phyloP scores from a whole-genome alignment of 2,797 vertebrate species.

The Carduelis carduelis region DNA sequence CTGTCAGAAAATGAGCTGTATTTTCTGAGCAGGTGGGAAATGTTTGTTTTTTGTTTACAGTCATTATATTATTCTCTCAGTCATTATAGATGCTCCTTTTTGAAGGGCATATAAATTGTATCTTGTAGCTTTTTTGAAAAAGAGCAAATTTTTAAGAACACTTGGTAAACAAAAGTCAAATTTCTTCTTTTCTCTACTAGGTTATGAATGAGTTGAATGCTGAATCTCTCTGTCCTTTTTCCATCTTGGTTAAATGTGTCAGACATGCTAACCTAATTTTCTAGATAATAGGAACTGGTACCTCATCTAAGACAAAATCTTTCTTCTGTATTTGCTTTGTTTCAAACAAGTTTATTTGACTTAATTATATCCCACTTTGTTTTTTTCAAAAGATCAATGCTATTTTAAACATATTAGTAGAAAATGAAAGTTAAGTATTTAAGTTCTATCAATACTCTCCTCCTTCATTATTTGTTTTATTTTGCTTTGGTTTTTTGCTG shows the following conservation, averaged over 20 bases:
- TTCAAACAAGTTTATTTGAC: background rate
- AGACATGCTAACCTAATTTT: background rate
- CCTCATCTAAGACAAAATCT: background rate
- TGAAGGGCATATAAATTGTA: background rate
- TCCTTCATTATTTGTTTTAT: background rate
- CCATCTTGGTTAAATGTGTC: background rate
- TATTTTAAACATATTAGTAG: background rate
- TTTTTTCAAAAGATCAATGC: background rate
- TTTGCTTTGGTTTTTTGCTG: background rate
- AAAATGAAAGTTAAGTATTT: background rate
- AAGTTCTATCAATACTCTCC: background rate
- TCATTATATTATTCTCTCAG: background rate
- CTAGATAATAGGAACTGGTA: background rate
- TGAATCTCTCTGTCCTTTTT: background rate
- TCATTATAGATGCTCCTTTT: background rate
- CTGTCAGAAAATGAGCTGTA: background rate
- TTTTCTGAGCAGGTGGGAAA: background rate
- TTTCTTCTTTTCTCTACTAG: background rate
- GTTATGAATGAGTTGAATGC: background rate
- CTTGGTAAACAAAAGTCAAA: background rate
- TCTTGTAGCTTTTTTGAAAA: background rate
- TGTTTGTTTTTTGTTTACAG: background rate
- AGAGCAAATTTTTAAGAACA: background rate
- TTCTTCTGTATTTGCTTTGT: background rate
- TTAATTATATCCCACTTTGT: background rate